Evolutionary conservation across 1,140 invertebrate species (phyloP), one percentile per base, ranked within the genome.

Genomic region (Neodiprion pinetum): DNA sequence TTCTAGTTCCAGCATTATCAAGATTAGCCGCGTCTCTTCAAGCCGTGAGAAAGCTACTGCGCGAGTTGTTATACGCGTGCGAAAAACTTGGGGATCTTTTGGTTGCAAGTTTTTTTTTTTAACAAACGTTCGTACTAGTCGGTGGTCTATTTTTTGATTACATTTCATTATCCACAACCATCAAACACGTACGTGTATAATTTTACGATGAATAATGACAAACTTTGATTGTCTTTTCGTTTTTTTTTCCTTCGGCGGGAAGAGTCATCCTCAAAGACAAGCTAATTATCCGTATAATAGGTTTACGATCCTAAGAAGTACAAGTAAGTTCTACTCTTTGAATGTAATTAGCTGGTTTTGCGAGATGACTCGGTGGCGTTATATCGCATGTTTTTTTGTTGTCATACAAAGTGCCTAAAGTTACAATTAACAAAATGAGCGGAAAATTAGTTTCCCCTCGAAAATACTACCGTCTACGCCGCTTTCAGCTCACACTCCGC

Each of bases 371-470:
- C 53, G 5, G 28, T 40, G 28, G 53, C 53, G 53, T 61, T 61
- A 40, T 40, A 61, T 61, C 53, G 53, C 53, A 61, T 61, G 53
- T 61, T 61, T 61, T 61, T 9, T 61, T 61, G 53, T 61, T 61
- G 0, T 61, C 7, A 61, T 17, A 61, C 53, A 61, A 61, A 61
- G 53, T 61, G 53, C 53, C 53, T 61, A 61, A 61, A 61, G 53
- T 61, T 61, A 61, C 5, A 61, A 61, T 61, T 61, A 61, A 61
- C 53, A 61, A 61, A 61, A 61, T 61, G 53, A 61, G 53, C 53
- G 53, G 53, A 61, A 61, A 61, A 61, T 61, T 61, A 61, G 53
- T 61, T 61, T 61, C 53, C n/a, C 8, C 53, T 61, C 53, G 11
- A 61, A 61, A 12, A 61, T 61, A 8, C 53, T 14, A 17, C 8